Evolutionary conservation across 2,888 invertebrate genomes (phyloP).

Genomic region (Theretra japonica): DNA sequence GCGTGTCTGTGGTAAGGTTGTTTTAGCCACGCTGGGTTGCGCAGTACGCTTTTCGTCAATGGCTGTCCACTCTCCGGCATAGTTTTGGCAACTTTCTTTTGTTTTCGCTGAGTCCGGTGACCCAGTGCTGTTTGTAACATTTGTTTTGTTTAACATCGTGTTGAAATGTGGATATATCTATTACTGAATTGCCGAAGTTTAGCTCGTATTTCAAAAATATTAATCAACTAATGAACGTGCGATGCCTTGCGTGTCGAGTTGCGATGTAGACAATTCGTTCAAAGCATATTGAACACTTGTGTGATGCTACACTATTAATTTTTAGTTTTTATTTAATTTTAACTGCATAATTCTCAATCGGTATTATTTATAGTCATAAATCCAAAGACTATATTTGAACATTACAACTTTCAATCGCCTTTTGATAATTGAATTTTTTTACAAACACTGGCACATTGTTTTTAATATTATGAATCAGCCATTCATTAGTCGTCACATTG

Average conservation of each 20-base stretch:
- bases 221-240: not conserved
- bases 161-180: not conserved
- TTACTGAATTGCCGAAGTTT: not conserved
- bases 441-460: not conserved
- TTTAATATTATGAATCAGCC: not conserved
- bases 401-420: not conserved
- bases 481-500: not conserved
- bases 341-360: too few relatives aligned
- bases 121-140: conserved; percentile 11
- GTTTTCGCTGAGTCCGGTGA: conserved; percentile 8
- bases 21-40: conserved; percentile 5
- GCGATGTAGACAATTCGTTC: not conserved
- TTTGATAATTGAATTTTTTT: not conserved
- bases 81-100: conserved; percentile 25
- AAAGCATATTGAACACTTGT: not conserved
- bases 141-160: conserved; percentile 9
- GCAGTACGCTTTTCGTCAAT: conserved; percentile 12
- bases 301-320: not conserved
- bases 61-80: not conserved
- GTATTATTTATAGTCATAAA: too few relatives aligned
- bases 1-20: not conserved
- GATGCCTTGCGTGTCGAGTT: not conserved
- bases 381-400: too few relatives aligned
- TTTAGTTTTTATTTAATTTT: too few relatives aligned
- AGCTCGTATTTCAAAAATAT: not conserved